Base-by-base conservation (phyloP, 2,113 vertebrate genomes). In the Rhea americana region DNA sequence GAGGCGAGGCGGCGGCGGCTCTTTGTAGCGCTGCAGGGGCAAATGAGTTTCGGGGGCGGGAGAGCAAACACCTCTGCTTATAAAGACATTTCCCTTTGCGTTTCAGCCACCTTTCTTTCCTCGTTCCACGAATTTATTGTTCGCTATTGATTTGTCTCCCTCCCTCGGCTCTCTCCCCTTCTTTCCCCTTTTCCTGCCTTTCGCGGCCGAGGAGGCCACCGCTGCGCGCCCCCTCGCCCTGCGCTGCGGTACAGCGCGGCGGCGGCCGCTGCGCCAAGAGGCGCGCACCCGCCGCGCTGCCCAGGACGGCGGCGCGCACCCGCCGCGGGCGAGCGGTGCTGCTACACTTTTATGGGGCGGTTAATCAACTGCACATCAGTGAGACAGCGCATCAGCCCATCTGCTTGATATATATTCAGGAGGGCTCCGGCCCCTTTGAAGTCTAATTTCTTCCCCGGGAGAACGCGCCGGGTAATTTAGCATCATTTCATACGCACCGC, bases 401-500 rank as follows among this genome's bases (percentile, higher is more conserved):
- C 95, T 97, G 92, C 93, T 91, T 95, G 96, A 97, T 94, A 95
- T 43, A 87, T 92, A 95, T 93, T 96, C 95, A 87, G 85, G 76
- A 96, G 94, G 92, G 91, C 77, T 96, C 94, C 88, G 65, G 85
- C 94, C 87, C 95, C 91, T 96, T 92, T 90, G 87, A 51, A 74
- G 95, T 96, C 94, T 93, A 96, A 96, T 96, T 97, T 97, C 97
- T 92, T 96, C 95, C 93, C 75, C 65, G 39, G 93, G 95, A 96
- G 94, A 94, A 95, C 83, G 78, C 87, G 85, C 93, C 48, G 94
- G 96, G 94, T 94, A 91, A 94, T 97, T 93, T 94, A 96, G 87
- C 95, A 94, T 91, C 96, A 59, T 90, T 94, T 83, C 92, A 66
- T 65, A 82, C 93, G 75, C 85, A 70, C 48, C 65, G 71, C 32